These are phyloP conservation scores for Paralvinella palmiformis DNA, from an alignment of 1,140 invertebrate genomes.

Conservation along the genomic window DNA sequence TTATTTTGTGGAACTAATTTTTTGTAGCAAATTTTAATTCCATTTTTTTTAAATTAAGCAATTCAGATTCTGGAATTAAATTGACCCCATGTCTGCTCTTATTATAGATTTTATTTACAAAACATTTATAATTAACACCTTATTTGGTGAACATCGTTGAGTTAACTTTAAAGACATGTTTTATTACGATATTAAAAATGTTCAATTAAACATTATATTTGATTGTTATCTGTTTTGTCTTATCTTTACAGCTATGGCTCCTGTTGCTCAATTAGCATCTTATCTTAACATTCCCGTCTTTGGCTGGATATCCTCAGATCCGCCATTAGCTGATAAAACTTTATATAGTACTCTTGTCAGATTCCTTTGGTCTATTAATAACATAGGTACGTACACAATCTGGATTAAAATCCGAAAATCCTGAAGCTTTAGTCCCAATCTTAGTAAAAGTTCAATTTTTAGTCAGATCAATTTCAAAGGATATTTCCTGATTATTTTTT, in stretches of 20 bases:
- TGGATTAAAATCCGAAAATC: too few relatives aligned
- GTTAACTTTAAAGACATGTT: neutral
- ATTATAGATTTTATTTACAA: neutral
- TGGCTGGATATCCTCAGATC: slow-evolving; percentile 41
- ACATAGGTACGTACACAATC: slow-evolving; percentile 27
- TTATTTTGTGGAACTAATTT: too few relatives aligned
- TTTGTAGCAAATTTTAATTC: too few relatives aligned
- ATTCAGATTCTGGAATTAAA: too few relatives aligned
- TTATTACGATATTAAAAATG: neutral
- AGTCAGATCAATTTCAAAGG: neutral
- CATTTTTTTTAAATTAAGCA: too few relatives aligned
- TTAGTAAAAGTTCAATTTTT: neutral
- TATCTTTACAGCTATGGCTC: slow-evolving; percentile 29
- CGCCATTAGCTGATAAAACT: slow-evolving; percentile 34
- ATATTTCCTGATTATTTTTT: neutral
- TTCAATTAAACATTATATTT: neutral
- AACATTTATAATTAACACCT: neutral
- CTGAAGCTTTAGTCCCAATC: neutral
- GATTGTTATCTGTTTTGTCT: neutral
- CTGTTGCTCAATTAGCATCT: slow-evolving; percentile 39
- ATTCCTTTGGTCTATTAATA: slow-evolving; percentile 31
- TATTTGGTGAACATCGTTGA: neutral
- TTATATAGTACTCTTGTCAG: slow-evolving; percentile 41
- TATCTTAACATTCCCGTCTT: slow-evolving; percentile 41
- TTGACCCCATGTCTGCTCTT: too few relatives aligned